Evolutionary conservation across 2,888 invertebrate genomes (phyloP), one percentile per base, ranked within the genome.

Genomic region (Bombylius discolor): DNA sequence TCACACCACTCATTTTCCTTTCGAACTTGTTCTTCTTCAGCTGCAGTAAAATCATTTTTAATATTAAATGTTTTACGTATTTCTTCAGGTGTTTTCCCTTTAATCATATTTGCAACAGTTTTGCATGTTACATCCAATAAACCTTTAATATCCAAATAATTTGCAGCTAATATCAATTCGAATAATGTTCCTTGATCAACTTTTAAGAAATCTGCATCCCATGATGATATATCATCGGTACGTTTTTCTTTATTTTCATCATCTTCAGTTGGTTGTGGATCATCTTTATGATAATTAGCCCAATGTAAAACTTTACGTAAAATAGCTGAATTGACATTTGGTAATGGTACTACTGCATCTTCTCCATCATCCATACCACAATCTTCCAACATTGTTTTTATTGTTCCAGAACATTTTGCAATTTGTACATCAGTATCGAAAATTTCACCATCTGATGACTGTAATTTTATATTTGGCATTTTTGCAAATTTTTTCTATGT

Each of bases 181-280:
- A 94, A 95, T 13, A 96, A 77, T 4, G 94, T 95, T 57, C 91
- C 93, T 72, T 94, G 93, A 71, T 94, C 94, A 42, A 96, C 95
- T 79, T 96, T 96, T 45, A 97, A 77, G 69, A 97, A 97, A 72
- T 97, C 96, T 1, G 93, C 90, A 78, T 97, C 97, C 97, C 97
- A 97, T 1, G 91, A 90, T 50, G 90, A 89, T 64, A 97, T 97
- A 68, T 97, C 96, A 70, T 97, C 96, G 0, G 96, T 96, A 12
- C 96, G 78, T 69, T 95, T 96, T 69, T 94, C 93, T 71, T 91
- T 90, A 71, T 90, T 92, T 70, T 96, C 95, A 68, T 95, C 94
- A 67, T 96, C 95, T 74, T 95, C 94, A 7, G 92, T 89, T 67
- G 90, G 85, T 52, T 92, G 89, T 46, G 93, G 92, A 71, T 97